Conservation (phyloP, 2,888 invertebrate species). For the Ornithoptera alexandrae region DNA sequence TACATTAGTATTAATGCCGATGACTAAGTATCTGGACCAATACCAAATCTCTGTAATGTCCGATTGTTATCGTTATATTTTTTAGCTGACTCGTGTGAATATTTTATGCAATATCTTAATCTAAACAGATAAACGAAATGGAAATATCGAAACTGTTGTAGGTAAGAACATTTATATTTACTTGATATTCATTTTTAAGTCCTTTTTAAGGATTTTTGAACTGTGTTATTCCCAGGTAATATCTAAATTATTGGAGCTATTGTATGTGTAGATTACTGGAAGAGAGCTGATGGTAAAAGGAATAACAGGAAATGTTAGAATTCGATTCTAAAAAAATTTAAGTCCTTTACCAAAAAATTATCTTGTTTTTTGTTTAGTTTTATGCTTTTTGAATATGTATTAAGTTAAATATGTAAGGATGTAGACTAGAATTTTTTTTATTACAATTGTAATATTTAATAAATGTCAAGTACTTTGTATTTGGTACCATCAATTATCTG, state of each 20-base stretch:
- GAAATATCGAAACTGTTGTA: too few relatives aligned
- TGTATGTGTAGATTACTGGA: not conserved
- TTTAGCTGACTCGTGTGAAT: conserved; percentile 1
- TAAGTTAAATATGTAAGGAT: too few relatives aligned
- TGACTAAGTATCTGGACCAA: conserved; percentile 7
- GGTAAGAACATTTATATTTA: too few relatives aligned
- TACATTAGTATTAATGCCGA: conserved; percentile 1
- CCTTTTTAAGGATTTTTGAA: too few relatives aligned
- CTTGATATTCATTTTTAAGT: too few relatives aligned
- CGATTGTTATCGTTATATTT: not conserved
- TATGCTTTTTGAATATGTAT: too few relatives aligned
- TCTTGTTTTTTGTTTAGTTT: too few relatives aligned
- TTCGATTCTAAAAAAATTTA: too few relatives aligned
- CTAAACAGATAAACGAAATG: not conserved
- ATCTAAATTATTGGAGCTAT: not conserved
- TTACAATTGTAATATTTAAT: not conserved
- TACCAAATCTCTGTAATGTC: not conserved
- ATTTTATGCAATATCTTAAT: not conserved
- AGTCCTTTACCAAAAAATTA: too few relatives aligned
- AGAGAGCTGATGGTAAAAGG: not conserved
- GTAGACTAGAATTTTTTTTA: not conserved
- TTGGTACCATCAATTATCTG: not conserved
- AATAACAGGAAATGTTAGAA: not conserved
- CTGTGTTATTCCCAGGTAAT: not conserved
- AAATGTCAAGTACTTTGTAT: not conserved